phyloP scores from a whole-genome alignment of 1,140 invertebrate genomes.

The Dufourea novaeangliae region DNA sequence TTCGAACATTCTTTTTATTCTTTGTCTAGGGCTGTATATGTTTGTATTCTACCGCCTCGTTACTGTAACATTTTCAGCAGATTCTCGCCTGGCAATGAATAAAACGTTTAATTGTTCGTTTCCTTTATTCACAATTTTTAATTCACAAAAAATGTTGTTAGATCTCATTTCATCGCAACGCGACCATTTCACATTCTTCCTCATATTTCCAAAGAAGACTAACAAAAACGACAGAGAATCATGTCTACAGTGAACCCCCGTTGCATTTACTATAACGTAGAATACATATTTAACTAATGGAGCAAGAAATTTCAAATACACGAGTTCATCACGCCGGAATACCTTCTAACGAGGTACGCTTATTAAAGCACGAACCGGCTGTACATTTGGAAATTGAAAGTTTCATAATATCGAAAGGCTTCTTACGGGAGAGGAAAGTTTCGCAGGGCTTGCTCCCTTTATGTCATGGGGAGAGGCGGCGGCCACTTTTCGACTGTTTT shows the following conservation, averaged over 20 bases:
- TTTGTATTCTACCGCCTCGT: no score
- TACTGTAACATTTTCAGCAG: no score
- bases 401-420: neutral
- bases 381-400: neutral
- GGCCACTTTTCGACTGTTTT: constrained; percentile 27
- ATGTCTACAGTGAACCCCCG: neutral
- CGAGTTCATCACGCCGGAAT: neutral
- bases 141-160: no score
- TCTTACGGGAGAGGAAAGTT: neutral
- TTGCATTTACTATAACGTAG: neutral
- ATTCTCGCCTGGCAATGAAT: no score
- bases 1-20: no score
- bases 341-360: neutral
- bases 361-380: neutral
- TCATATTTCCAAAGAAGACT: neutral
- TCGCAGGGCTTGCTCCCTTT: neutral
- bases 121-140: no score
- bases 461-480: neutral
- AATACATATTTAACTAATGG: neutral
- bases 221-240: neutral
- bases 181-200: no score
- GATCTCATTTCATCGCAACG: no score
- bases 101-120: no score
- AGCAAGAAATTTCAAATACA: neutral
- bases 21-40: no score